Evolutionary conservation across 92 coral and sea anemone genomes (phyloP), one percentile per base, ranked within the genome.

Genomic region (Palythoa grandis): DNA sequence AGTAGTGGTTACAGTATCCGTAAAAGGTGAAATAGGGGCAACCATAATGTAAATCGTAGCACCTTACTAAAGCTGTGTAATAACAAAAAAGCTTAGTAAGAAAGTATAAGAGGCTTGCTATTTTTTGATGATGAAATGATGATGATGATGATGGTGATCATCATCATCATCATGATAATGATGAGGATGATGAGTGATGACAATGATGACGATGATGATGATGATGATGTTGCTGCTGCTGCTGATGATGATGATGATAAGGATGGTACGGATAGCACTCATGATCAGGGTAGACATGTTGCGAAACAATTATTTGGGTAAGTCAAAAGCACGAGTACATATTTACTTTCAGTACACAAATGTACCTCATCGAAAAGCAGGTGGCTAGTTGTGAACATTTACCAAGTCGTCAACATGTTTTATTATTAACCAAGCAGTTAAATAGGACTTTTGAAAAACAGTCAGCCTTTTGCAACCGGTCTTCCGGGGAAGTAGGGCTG

Each of bases 1-100:
- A 8, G 58, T 47, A 22, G 85, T 65, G 23, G 35, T 24, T 61
- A 50, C 85, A 80, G 48, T 80, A 80, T 15, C 85, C 85, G 37
- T 65, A 65, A 48, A 24, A 80, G 10, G 75, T 63, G 37, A 40
- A 80, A 74, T 47, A 80, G 47, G 35, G 47, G 20, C 85, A 80
- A 7, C 14, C 61, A 17, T 9, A 80, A 14, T 48, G 37, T 16
- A 11, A 47, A 39, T 80, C 43, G 43, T 24, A 16, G 58, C 85
- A 80, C 37, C 40, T 63, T 16, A 15, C 63, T 66, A 53, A 53
- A 16, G 61, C 84, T 80, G 63, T 47, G 15, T 52, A 58, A 80
- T 7, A 65, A 80, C 8, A 43, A 48, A 22, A 43, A 78, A 3
- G 35, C 12, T 10, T 72, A 5, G 25, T 25, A 11, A 69, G 74